A percentile compares a stretch with the other conserved stretches of the same genome.
Evolutionary conservation across 1,140 invertebrate genomes (phyloP).

Genomic region (Spodoptera frugiperda): DNA sequence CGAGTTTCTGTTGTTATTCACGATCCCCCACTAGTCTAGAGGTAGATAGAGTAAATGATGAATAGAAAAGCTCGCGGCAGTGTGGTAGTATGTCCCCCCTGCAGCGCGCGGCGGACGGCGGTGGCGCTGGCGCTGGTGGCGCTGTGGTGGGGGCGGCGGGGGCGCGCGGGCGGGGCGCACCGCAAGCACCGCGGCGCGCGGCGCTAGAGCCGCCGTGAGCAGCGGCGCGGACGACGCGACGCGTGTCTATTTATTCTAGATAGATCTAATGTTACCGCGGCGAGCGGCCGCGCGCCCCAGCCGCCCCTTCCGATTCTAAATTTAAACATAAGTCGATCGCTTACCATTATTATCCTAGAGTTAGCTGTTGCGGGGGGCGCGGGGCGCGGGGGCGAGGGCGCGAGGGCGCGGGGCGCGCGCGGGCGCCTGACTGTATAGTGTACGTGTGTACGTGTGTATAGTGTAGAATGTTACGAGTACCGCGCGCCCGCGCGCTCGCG

Average conservation of each 20-base stretch:
- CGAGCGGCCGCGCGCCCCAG: slow-evolving; percentile 63
- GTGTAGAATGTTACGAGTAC: slow-evolving; percentile 43
- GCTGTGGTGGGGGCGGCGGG: slow-evolving; percentile 75
- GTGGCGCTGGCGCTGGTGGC: slow-evolving; percentile 66
- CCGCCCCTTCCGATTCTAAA: slow-evolving; percentile 77
- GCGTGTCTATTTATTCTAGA: slow-evolving; percentile 80
- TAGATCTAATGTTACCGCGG: slow-evolving; percentile 83
- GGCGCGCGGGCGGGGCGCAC: slow-evolving; percentile 73
- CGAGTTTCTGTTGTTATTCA: slow-evolving; percentile 36
- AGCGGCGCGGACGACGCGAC: slow-evolving; percentile 36
- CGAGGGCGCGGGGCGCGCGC: slow-evolving; percentile 52
- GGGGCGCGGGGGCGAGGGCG: slow-evolving; percentile 60
- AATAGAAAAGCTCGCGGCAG: too few species aligned
- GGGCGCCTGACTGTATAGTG: slow-evolving; percentile 34
- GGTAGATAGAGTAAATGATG: background rate
- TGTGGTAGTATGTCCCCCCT: slow-evolving; percentile 4
- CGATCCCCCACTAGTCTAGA: slow-evolving; percentile 42
- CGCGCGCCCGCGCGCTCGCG: slow-evolving; percentile 63
- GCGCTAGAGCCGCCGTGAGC: slow-evolving; percentile 85
- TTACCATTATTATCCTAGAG: slow-evolving; percentile 79
- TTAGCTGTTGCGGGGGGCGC: slow-evolving; percentile 75
- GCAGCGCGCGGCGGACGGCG: slow-evolving; percentile 64
- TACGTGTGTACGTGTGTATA: slow-evolving; percentile 43
- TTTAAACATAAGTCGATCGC: slow-evolving; percentile 72
- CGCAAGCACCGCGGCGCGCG: slow-evolving; percentile 85